Base-by-base conservation (phyloP, 2,888 invertebrate genomes). In the Eristalis intricaria region DNA sequence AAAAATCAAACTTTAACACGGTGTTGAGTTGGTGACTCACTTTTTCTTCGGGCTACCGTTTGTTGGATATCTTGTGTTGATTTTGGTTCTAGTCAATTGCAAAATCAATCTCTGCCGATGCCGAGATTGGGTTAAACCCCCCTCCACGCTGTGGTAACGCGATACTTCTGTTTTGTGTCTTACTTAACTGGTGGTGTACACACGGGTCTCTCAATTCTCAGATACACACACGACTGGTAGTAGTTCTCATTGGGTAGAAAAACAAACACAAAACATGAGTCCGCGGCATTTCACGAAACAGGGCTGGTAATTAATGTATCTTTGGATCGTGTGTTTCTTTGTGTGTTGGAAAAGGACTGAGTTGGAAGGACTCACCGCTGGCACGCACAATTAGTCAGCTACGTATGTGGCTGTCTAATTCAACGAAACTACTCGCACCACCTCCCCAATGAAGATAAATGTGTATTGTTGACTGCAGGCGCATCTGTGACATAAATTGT, bases 321-420 rank as follows among this genome's bases (percentile, higher is more conserved):
- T 22, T 15, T 23, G 13, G 26, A 26, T 60, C 22, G 56, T n/a
- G 19, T 32, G 32, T 32, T 32, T 32, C 32, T 32, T 32, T 32
- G 10, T 32, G 32, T 56, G n/a, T 22, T 22, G 19, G 56, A 7
- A 13, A 38, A 38, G 50, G 50, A 50, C 8, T 4, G 13, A 26
- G n/a, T n/a, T n/a, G n/a, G n/a, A 23, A 60, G 26, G 60, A 60
- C 60, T 60, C 60, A 26, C 60, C 26, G 60, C 60, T 23, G 26
- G 76, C 75, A 87, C 84, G 84, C 84, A 77, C 76, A 87, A 87
- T 87, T 87, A 84, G 84, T 76, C 23, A 75, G 61, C 69, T 66
- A 75, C 66, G 66, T 66, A 75, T 71, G 66, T 66, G 76, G 68
- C 60, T 76, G 60, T 58, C 84, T 83, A 83, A 84, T 79, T 87